Evolutionary conservation across 2,888 invertebrate genomes (phyloP).

Genomic region (Lasius fuliginosus): DNA sequence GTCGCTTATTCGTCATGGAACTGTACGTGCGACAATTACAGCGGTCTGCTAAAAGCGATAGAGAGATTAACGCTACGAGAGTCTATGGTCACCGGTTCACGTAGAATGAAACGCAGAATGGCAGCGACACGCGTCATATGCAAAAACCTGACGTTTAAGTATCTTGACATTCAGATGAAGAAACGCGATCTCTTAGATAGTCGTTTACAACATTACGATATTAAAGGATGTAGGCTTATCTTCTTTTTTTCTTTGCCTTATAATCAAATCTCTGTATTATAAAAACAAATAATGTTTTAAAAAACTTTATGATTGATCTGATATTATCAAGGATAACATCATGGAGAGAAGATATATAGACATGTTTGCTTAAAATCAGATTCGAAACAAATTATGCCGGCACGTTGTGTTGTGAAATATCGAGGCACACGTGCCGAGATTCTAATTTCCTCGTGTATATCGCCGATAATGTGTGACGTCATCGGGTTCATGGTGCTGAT

Average conservation of each 20-base stretch:
- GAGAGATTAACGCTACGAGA: constrained; percentile 66
- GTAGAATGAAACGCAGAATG: constrained; percentile 48
- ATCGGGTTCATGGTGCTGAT: constrained; percentile 79
- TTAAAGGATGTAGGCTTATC: not conserved
- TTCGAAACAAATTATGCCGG: not conserved
- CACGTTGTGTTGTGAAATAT: constrained; percentile 34
- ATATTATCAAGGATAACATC: not conserved
- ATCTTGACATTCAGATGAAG: constrained; percentile 32
- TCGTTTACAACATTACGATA: constrained; percentile 14
- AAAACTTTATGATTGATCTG: not conserved
- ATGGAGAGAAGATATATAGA: constrained; percentile 5
- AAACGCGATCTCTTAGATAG: not conserved
- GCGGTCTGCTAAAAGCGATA: constrained; percentile 52
- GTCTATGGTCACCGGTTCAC: constrained; percentile 38
- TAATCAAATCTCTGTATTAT: not conserved
- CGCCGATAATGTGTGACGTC: constrained; percentile 82
- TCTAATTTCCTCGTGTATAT: constrained; percentile 83
- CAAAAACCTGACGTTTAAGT: constrained; percentile 17
- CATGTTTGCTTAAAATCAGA: constrained; percentile 12
- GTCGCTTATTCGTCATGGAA: constrained; percentile 49
- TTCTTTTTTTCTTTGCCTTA: not conserved
- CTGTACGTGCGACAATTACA: constrained; percentile 59
- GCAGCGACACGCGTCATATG: constrained; percentile 25
- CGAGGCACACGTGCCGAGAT: constrained; percentile 62
- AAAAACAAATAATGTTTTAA: not conserved